Percentiles rank a stretch among this genome's conserved stretches.
These are phyloP conservation scores for Tinamus guttatus DNA, from an alignment of 2,113 vertebrate genomes.

Conservation along the genomic window DNA sequence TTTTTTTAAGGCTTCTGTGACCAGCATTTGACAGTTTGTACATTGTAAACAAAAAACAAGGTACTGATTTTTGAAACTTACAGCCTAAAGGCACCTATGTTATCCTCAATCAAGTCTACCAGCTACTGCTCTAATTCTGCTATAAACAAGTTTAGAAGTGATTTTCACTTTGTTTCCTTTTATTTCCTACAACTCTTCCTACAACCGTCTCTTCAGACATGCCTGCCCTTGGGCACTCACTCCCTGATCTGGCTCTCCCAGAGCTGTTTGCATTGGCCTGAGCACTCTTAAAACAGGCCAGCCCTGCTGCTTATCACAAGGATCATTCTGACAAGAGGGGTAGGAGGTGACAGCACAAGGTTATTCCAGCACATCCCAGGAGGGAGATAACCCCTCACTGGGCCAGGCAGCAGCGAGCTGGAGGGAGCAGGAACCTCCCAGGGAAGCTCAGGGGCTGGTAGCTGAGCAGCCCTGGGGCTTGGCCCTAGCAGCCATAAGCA, in stretches of 20 bases:
- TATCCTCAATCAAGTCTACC: neutral
- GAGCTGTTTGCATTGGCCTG: neutral
- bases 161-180: neutral
- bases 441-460: neutral
- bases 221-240: neutral
- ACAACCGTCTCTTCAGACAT: neutral
- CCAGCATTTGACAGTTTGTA: neutral
- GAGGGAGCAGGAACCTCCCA: neutral
- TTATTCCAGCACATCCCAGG: neutral
- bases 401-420: neutral
- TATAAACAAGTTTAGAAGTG: neutral
- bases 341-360: neutral
- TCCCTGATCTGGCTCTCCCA: neutral
- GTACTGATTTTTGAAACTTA: neutral
- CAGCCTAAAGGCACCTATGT: neutral
- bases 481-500: neutral
- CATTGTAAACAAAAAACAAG: neutral
- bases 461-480: neutral
- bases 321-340: neutral
- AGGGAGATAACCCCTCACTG: fast-evolving
- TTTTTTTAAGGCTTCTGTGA: neutral
- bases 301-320: neutral
- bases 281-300: neutral
- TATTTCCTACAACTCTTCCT: neutral
- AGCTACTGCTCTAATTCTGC: neutral